Percentiles rank a stretch among this genome's conserved stretches.
Evolutionary conservation across 1,140 invertebrate species (phyloP).

Genomic region (Heterodera schachtii): DNA sequence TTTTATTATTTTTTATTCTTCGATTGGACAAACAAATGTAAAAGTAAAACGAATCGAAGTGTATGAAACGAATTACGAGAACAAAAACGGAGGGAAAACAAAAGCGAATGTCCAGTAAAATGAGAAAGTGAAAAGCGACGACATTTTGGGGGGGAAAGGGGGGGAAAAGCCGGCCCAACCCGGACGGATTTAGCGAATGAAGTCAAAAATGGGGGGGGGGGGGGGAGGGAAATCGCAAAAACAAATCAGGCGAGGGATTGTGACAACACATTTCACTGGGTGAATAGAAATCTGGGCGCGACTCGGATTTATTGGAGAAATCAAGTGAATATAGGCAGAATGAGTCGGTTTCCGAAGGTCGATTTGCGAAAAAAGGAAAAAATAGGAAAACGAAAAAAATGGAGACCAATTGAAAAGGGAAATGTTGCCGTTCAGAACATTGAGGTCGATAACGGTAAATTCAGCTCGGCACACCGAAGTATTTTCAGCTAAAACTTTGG

Average conservation of each 20-base stretch:
- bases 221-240: background rate
- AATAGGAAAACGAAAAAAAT: background rate
- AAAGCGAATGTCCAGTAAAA: conserved; percentile 32
- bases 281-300: background rate
- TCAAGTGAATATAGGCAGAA: background rate
- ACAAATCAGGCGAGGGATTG: background rate
- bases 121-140: conserved; percentile 5
- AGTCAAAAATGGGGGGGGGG: background rate
- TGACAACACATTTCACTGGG: background rate
- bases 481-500: no score
- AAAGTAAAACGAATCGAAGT: background rate
- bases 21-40: no score
- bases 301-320: background rate
- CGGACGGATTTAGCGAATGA: background rate
- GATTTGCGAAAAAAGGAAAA: background rate
- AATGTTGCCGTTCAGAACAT: no score
- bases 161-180: background rate
- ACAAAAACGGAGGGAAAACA: conserved; percentile 20
- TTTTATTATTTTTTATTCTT: no score
- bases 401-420: background rate
- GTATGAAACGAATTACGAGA: background rate
- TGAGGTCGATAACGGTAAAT: no score
- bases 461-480: no score
- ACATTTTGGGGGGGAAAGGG: background rate
- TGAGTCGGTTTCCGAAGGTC: background rate